Conservation (phyloP, 1,140 invertebrate genomes). For the Sycophaga agraensis region DNA sequence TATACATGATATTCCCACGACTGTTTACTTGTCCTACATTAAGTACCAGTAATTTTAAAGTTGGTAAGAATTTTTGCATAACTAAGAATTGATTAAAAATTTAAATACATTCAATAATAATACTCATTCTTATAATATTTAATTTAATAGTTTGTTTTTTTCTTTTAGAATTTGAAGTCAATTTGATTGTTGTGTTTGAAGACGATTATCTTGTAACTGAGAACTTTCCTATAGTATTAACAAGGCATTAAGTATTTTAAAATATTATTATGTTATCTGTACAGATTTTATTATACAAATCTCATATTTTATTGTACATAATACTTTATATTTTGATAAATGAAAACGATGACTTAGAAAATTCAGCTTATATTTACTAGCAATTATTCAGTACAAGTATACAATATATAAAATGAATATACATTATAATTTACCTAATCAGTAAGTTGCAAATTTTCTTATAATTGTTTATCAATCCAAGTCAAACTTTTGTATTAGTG, state of each 20-base stretch:
- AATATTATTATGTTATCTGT: constrained; percentile 21
- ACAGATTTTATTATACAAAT: constrained; percentile 17
- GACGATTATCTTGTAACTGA: constrained; percentile 94
- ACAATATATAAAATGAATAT: constrained; percentile 27
- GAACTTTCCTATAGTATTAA: constrained; percentile 87
- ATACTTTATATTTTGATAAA: constrained; percentile 26
- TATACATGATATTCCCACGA: constrained; percentile 94
- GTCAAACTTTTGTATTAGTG: constrained; percentile 52
- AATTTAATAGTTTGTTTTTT: constrained; percentile 38
- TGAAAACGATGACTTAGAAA: constrained; percentile 13
- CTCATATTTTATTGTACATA: constrained; percentile 21
- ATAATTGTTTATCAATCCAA: constrained; percentile 35
- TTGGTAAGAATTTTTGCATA: constrained; percentile 73
- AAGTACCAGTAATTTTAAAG: constrained; percentile 90
- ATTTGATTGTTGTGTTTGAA: constrained; percentile 89
- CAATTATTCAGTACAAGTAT: constrained; percentile 9
- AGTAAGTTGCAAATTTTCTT: no score
- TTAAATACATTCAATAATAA: constrained; percentile 1
- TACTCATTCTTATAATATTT: background rate
- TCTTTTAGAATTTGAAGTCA: constrained; percentile 93
- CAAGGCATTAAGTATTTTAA: constrained; percentile 55
- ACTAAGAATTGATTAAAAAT: no score
- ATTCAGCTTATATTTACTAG: constrained; percentile 13
- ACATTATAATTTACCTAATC: constrained; percentile 21
- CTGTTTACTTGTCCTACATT: constrained; percentile 94